Base-by-base conservation (phyloP, 2,888 invertebrate species). In the Heliconius charithonia region DNA sequence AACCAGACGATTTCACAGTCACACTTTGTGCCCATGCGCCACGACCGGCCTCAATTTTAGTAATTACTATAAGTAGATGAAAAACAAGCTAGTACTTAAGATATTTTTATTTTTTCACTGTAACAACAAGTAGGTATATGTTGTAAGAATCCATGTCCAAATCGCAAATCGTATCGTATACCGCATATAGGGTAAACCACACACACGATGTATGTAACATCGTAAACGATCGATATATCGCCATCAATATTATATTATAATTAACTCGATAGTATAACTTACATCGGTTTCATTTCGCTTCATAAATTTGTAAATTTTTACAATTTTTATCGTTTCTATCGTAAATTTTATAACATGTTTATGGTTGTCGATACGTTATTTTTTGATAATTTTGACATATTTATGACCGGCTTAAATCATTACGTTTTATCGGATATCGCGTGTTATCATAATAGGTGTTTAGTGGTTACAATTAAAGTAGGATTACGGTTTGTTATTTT, bases 381-480 rank as follows among this genome's bases (percentile, higher is more conserved):
- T 32, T 27, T 73, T 59, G 76, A 79, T 79, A 79, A 63, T 63
- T 79, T 73, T 69, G 76, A 62, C 77, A 73, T 78, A 56, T 73
- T 79, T 74, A 80, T 73, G 37, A 63, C 51, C 63, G 69, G 27
- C 29, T 75, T 76, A 56, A 65, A 73, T 79, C 67, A 74, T 79
- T 73, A 37, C 12, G 73, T 69, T 56, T 69, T 76, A 79, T 79
- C 79, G 72, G 76, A 73, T 73, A 73, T 69, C 66, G 56, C 12
- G n/a, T 65, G 73, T 67, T 73, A 78, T 66, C 77, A 16, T 37
- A 19, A 59, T 25, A 66, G 16, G 41, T 67, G 63, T 67, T 78
- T 63, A 63, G 41, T 59, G 10, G 62, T 66, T 59, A 56, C 16
- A 56, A 59, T 72, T 56, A 72, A 56, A 56, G 3, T 72, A 56